Base-by-base conservation (phyloP, 2,113 vertebrate genomes). In the Poeciliopsis turrubarensis region DNA sequence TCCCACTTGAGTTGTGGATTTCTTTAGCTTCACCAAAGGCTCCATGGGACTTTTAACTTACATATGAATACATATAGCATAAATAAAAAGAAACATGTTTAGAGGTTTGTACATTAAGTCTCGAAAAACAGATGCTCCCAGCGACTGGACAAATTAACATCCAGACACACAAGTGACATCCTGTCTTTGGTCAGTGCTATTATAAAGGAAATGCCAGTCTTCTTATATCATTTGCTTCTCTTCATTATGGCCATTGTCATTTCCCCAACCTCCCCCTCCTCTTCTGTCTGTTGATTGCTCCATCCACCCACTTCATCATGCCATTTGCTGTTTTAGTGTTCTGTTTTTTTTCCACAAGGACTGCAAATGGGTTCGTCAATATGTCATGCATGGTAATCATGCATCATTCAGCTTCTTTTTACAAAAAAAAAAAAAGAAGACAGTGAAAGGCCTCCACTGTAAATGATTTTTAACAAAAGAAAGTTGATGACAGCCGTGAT, bases 281-380 rank as follows among this genome's bases (percentile, higher is more conserved):
- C 44, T 27, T 64, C 68, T 65, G 71, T 60, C 65, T 30, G 66
- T 61, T 77, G 75, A 87, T 77, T 75, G 65, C 62, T 75, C 47
- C 64, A 70, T 44, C 34, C 73, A 75, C 69, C 71, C 61, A 66
- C 47, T 62, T 70, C 29, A 17, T 54, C 22, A n/a, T 60, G 65
- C 68, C 47, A 70, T 74, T 69, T 68, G 32, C 72, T 57, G 34
- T 79, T 57, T 66, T 47, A 85, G 64, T 78, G 74, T 62, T 78
- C 77, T 80, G 29, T 78, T 74, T 80, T 76, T 70, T 72, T 81
- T 6, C 70, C 63, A 74, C 68, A 67, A 84, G 70, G 76, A 31
- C 72, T 77, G 66, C 82, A 89, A 90, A 92, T 89, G 82, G 82
- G 39, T 91, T 86, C 65, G 85, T 89, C 87, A 91, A 83, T 88